Percentiles rank a stretch among this genome's conserved stretches.
phyloP scores from a whole-genome alignment of 2,113 vertebrate genomes.

The Choloepus hoffmanni region DNA sequence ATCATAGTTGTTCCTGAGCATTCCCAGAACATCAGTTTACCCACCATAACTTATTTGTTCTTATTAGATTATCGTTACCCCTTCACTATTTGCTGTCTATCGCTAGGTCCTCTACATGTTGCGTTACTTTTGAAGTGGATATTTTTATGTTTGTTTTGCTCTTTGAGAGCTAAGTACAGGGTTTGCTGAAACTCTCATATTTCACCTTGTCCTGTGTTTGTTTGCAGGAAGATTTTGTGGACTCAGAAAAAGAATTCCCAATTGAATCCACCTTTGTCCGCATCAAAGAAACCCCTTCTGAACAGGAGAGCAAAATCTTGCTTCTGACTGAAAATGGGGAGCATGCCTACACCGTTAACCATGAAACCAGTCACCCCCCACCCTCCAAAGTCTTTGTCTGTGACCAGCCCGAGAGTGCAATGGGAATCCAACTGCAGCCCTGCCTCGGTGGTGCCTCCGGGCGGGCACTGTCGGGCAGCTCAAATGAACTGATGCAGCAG shows the following conservation, averaged over 20 bases:
- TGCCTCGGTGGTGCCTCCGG: not conserved
- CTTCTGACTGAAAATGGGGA: slow-evolving; percentile 86
- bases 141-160: not conserved
- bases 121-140: not conserved
- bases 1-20: too few relatives aligned
- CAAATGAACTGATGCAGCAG: not conserved
- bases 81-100: too few relatives aligned
- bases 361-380: slow-evolving; percentile 87
- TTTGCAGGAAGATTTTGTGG: slow-evolving; percentile 86
- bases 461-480: not conserved
- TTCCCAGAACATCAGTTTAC: too few relatives aligned
- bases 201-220: slow-evolving; percentile 19
- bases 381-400: slow-evolving; percentile 92
- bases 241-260: slow-evolving; percentile 85
- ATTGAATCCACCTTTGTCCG: slow-evolving; percentile 87
- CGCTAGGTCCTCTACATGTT: too few relatives aligned
- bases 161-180: not conserved
- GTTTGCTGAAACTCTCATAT: not conserved
- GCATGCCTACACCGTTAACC: slow-evolving; percentile 86
- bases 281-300: slow-evolving; percentile 86
- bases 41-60: too few relatives aligned
- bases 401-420: slow-evolving; percentile 83
- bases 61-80: too few relatives aligned
- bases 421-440: slow-evolving; percentile 60
- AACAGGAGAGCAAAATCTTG: slow-evolving; percentile 86